These are phyloP conservation scores for Euthynnus affinis DNA, from an alignment of 2,797 vertebrate genomes.

Conservation along the genomic window DNA sequence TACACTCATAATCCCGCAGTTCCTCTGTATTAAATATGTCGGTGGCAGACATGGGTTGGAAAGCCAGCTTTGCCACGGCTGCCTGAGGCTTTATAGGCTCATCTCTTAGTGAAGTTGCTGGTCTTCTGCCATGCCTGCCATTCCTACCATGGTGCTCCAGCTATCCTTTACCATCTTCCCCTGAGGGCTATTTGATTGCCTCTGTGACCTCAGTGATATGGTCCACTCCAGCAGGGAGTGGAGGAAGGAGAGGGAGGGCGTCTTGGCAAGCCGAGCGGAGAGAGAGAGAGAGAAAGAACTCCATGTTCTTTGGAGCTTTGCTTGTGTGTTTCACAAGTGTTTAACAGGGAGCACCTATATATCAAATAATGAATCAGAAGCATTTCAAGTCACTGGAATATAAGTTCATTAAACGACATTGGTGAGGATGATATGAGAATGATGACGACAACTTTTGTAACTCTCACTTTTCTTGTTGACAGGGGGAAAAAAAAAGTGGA, in stretches of 20 bases:
- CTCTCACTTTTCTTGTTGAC: neutral
- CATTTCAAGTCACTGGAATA: neutral
- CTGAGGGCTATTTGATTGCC: conserved; percentile 48
- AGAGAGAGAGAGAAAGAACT: conserved; percentile 33
- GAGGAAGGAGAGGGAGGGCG: neutral
- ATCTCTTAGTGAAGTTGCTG: conserved; percentile 8
- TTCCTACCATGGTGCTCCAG: conserved; percentile 36
- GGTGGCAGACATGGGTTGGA: neutral
- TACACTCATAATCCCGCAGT: conserved; percentile 21
- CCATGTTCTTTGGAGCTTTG: conserved; percentile 43
- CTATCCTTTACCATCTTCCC: conserved; percentile 53
- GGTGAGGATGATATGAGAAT: neutral
- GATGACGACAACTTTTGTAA: neutral
- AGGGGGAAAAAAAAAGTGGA: too few relatives aligned
- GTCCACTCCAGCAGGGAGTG: conserved; percentile 33
- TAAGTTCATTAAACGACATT: neutral
- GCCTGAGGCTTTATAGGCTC: neutral
- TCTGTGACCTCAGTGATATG: conserved; percentile 55
- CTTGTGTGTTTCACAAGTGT: neutral
- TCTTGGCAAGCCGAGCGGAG: conserved; percentile 17
- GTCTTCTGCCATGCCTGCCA: conserved; percentile 43
- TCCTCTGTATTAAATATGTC: conserved; percentile 9
- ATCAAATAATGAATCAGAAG: neutral
- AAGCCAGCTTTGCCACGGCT: conserved; percentile 8
- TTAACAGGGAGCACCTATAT: neutral